Evolutionary conservation across 2,113 vertebrate genomes (phyloP).

Genomic region (Vulpes ferrilata): DNA sequence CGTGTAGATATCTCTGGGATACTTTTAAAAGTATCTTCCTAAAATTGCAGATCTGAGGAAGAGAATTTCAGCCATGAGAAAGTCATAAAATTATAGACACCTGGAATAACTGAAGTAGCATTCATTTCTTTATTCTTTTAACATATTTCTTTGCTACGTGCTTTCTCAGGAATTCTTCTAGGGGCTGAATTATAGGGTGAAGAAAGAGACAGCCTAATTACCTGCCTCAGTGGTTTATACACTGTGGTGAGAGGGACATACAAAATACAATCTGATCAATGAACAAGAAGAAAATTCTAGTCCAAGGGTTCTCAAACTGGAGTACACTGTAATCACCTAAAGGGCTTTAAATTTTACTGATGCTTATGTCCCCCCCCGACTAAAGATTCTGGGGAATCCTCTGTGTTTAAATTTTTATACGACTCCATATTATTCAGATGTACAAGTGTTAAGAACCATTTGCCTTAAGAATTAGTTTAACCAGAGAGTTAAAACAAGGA

Average conservation of each 20-base stretch:
- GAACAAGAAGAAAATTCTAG: background rate
- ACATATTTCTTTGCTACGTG: background rate
- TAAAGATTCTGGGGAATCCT: background rate
- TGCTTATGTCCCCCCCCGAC: rapidly evolving
- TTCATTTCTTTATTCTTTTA: background rate
- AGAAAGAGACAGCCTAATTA: background rate
- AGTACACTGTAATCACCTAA: background rate
- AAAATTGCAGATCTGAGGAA: background rate
- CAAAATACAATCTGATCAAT: background rate
- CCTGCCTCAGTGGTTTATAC: rapidly evolving
- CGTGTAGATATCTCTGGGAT: background rate
- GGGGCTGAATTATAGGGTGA: background rate
- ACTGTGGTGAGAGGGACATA: rapidly evolving
- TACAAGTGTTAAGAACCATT: background rate
- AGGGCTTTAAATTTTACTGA: background rate
- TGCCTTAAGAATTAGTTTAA: background rate
- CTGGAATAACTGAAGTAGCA: background rate
- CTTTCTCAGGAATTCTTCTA: background rate
- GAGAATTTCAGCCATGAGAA: background rate
- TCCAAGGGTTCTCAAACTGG: background rate
- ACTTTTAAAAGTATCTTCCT: background rate
- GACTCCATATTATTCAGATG: background rate
- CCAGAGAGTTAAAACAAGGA: background rate
- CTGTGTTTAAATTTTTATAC: background rate
- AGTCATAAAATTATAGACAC: background rate